phyloP scores from a whole-genome alignment of 2,888 invertebrate species.

The Bedellia somnulentella region DNA sequence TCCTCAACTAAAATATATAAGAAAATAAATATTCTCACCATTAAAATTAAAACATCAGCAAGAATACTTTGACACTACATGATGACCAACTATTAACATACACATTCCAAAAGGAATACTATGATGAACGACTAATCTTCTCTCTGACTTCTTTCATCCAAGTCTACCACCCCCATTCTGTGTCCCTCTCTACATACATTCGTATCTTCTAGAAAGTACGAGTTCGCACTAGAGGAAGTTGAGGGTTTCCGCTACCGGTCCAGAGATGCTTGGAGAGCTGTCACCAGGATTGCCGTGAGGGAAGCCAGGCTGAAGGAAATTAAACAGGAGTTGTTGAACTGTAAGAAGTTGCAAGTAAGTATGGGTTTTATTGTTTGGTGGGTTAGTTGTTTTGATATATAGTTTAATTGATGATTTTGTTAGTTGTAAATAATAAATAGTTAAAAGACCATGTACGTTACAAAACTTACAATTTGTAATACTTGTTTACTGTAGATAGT shows the following conservation, averaged over 20 bases:
- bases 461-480: no score
- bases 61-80: no score
- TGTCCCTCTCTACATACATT: not conserved
- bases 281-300: conserved; percentile 89
- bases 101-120: not conserved
- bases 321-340: conserved; percentile 88
- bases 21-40: no score
- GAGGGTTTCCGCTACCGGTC: conserved; percentile 95
- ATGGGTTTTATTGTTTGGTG: conserved; percentile 1
- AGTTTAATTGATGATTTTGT: conserved; percentile 7
- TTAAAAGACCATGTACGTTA: no score
- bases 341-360: conserved; percentile 80
- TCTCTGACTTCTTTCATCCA: conserved; percentile 24
- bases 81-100: conserved; percentile 1
- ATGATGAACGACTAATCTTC: conserved; percentile 32
- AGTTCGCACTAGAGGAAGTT: conserved; percentile 93
- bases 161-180: not conserved
- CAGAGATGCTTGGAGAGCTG: conserved; percentile 92
- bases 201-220: conserved; percentile 78
- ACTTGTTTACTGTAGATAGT: no score
- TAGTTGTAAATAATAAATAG: not conserved
- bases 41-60: no score
- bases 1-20: no score
- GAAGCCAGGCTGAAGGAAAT: conserved; percentile 96
- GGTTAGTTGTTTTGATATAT: not conserved